phyloP scores from a whole-genome alignment of 2,113 vertebrate genomes.

The Arizona elegans region DNA sequence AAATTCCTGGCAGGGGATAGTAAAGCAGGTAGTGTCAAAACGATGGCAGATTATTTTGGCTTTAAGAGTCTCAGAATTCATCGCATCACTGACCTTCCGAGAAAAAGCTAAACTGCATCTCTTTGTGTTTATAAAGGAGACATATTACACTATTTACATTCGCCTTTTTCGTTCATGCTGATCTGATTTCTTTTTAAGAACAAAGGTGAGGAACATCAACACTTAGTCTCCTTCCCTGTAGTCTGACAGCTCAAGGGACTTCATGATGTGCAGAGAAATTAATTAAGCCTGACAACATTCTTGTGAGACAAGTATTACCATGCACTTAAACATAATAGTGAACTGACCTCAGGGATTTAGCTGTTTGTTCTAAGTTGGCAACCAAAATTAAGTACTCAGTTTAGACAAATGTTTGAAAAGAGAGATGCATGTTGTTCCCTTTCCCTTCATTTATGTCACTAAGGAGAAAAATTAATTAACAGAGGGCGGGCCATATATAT shows the following conservation, averaged over 20 bases:
- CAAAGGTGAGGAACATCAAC: neutral
- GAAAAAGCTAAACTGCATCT: neutral
- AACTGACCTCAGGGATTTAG: neutral
- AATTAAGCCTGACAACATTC: conserved; percentile 17
- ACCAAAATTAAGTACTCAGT: neutral
- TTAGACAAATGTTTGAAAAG: neutral
- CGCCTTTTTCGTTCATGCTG: neutral
- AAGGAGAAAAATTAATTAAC: neutral
- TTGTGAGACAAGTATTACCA: neutral
- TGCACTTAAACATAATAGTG: neutral
- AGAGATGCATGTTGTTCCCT: neutral
- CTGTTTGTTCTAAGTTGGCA: neutral
- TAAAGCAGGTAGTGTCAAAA: neutral
- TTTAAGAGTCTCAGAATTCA: neutral
- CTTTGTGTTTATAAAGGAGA: neutral
- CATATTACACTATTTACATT: neutral
- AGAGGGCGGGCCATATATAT: neutral
- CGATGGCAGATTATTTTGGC: neutral
- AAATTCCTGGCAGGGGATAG: neutral
- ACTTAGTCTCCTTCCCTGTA: neutral
- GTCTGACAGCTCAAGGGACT: neutral
- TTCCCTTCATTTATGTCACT: neutral
- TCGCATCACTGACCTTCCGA: neutral
- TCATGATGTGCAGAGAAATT: neutral
- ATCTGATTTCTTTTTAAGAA: neutral